Percentiles rank a stretch among this genome's conserved stretches.
These are phyloP conservation scores for Halichoerus grypus DNA, from an alignment of 2,113 vertebrate species.

Conservation along the genomic window DNA sequence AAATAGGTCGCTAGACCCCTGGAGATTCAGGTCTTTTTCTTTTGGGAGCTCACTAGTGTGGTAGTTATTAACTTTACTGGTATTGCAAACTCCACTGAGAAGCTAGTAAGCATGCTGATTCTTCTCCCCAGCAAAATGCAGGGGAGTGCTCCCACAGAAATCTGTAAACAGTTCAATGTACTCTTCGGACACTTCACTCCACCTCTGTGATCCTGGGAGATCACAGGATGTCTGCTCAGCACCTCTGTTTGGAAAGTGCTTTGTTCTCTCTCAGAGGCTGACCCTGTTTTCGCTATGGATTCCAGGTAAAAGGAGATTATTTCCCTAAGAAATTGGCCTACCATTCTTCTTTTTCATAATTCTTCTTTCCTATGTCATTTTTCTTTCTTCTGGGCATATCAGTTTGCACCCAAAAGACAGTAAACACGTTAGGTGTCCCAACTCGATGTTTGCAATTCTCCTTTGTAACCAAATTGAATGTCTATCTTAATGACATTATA, in stretches of 20 bases:
- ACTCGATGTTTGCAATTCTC: neutral
- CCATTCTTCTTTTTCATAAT: neutral
- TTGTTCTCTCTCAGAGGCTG: neutral
- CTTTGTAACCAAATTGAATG: neutral
- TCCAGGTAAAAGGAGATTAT: neutral
- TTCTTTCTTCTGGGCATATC: neutral
- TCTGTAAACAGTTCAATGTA: too few species aligned
- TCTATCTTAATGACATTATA: neutral
- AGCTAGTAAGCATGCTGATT: neutral
- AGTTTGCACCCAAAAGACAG: neutral
- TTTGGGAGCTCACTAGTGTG: too few species aligned
- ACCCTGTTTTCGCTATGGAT: neutral
- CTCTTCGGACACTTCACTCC: rapidly evolving
- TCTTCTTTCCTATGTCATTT: neutral
- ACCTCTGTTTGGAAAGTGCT: neutral
- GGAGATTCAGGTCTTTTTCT: neutral
- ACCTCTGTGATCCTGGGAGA: neutral
- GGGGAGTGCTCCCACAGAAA: too few species aligned
- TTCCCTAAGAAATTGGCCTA: neutral
- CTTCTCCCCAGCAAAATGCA: neutral
- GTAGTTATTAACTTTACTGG: neutral
- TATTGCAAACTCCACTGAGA: neutral
- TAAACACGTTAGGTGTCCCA: neutral
- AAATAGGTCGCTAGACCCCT: neutral
- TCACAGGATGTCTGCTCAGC: neutral